Percentiles rank a stretch among this genome's conserved stretches.
phyloP scores from a whole-genome alignment of 2,797 vertebrate genomes.

The Sparidentex hasta region DNA sequence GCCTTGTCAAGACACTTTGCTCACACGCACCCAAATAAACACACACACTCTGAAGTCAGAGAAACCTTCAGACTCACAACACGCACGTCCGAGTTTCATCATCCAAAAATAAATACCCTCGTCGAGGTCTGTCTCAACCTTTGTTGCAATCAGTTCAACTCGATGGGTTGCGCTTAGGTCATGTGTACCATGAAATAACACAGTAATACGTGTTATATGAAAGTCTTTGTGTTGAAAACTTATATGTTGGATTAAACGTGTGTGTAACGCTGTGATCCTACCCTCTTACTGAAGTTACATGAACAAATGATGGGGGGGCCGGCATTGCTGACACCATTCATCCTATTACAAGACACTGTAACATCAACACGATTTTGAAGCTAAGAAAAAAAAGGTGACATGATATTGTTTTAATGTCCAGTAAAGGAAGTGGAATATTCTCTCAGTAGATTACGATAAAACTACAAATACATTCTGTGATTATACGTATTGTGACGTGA shows the following conservation, averaged over 20 bases:
- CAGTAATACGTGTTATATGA: too few species aligned
- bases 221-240: not conserved
- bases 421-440: not conserved
- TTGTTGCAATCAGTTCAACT: not conserved
- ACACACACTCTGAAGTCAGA: constrained; percentile 3
- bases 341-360: too few species aligned
- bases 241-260: too few species aligned
- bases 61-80: constrained; percentile 5
- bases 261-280: too few species aligned
- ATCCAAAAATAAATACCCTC: not conserved
- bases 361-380: too few species aligned
- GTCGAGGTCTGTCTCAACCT: not conserved
- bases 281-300: too few species aligned
- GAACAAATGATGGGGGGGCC: too few species aligned
- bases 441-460: not conserved
- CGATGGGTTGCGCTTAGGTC: not conserved
- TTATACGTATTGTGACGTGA: too few species aligned
- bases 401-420: not conserved
- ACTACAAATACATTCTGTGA: not conserved
- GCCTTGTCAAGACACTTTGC: constrained; percentile 1
- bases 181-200: not conserved
- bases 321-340: too few species aligned
- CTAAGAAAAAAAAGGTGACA: not conserved
- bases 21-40: constrained; percentile 38
- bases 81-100: not conserved